Evolutionary conservation across 2,888 invertebrate species (phyloP).

Genomic region (Subacronicta megacephala): DNA sequence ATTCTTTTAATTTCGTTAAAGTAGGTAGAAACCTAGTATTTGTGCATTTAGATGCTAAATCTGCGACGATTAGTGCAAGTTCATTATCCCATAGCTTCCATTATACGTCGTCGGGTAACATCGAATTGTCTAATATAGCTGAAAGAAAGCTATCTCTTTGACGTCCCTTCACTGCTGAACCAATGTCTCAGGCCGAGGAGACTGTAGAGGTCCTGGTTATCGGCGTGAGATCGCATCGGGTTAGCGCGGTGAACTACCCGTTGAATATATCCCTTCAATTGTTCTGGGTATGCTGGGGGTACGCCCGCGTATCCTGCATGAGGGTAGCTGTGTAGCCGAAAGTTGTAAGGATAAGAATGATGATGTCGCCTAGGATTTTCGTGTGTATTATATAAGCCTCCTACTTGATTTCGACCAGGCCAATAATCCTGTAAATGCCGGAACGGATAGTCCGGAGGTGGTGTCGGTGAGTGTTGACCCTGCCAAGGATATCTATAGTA

Average conservation of each 20-base stretch:
- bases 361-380: conserved; percentile 85
- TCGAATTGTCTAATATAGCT: conserved; percentile 78
- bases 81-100: conserved; percentile 84
- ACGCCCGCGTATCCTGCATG: conserved; percentile 65
- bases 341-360: conserved; percentile 81
- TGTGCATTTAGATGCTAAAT: conserved; percentile 38
- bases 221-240: conserved; percentile 71
- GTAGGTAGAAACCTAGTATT: conserved; percentile 21
- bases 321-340: conserved; percentile 74
- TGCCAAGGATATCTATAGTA: conserved; percentile 83
- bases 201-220: conserved; percentile 82
- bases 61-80: conserved; percentile 44
- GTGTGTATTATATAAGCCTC: conserved; percentile 81
- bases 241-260: conserved; percentile 68
- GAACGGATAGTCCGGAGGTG: conserved; percentile 82
- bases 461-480: conserved; percentile 78
- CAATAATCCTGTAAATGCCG: conserved; percentile 85
- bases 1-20: conserved; percentile 9
- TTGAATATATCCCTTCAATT: conserved; percentile 73
- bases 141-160: conserved; percentile 83
- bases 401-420: conserved; percentile 78
- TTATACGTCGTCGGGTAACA: conserved; percentile 89
- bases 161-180: conserved; percentile 84
- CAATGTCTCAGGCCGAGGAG: conserved; percentile 85
- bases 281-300: conserved; percentile 71